These are phyloP conservation scores for Montipora foliosa DNA, from an alignment of 64 coral and sea anemone genomes.

Conservation along the genomic window DNA sequence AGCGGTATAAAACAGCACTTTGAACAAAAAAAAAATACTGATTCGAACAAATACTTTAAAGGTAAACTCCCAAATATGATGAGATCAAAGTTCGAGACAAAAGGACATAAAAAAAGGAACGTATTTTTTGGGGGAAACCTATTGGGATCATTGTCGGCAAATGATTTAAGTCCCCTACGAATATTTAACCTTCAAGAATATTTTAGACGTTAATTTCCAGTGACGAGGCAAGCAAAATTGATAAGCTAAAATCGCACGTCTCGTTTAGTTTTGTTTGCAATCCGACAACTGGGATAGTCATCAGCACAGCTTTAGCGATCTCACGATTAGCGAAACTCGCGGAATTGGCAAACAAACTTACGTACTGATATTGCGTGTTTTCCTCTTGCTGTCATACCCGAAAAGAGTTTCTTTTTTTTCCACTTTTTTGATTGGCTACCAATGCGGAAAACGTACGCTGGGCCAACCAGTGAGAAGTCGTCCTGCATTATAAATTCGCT, in stretches of 20 bases:
- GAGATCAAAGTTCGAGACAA: too few relatives aligned
- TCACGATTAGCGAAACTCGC: background rate
- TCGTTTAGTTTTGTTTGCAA: background rate
- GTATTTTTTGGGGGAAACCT: background rate
- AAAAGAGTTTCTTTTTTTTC: background rate
- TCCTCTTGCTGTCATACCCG: background rate
- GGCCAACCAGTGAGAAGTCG: constrained; percentile 34
- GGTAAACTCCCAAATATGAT: too few relatives aligned
- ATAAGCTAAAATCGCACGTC: background rate
- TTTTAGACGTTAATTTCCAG: background rate
- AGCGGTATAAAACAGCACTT: too few relatives aligned
- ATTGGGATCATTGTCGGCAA: too few relatives aligned
- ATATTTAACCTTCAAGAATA: too few relatives aligned
- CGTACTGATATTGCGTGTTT: background rate
- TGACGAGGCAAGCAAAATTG: background rate
- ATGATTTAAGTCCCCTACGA: too few relatives aligned
- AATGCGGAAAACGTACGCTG: constrained; percentile 47
- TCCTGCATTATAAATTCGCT: constrained; percentile 47
- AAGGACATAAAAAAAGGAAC: too few relatives aligned
- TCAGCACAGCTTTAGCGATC: background rate
- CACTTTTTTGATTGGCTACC: constrained; percentile 43
- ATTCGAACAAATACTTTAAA: too few relatives aligned
- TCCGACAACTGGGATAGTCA: background rate
- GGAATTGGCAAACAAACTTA: background rate
- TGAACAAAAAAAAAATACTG: too few relatives aligned